Conservation (phyloP, 2,797 vertebrate genomes). For the Acipenser oxyrinchus region DNA sequence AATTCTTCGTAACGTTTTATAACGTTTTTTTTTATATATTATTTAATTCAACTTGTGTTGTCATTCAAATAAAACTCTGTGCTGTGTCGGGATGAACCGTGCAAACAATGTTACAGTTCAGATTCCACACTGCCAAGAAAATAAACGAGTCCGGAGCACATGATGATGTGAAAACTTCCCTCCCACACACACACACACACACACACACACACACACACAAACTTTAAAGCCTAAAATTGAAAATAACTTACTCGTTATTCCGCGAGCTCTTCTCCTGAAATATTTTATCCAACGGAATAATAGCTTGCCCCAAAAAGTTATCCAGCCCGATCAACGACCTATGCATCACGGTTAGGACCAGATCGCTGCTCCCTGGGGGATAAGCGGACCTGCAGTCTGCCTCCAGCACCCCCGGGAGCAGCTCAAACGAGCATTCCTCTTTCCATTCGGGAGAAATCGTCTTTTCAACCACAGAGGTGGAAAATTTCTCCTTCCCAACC, state of each 20-base stretch:
- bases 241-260: conserved; percentile 70
- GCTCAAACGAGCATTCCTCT: conserved; percentile 83
- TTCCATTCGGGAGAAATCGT: conserved; percentile 76
- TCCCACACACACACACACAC: neutral
- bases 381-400: conserved; percentile 41
- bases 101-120: no score
- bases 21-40: no score
- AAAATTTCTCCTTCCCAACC: conserved; percentile 86
- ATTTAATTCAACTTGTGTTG: no score
- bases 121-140: no score
- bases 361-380: conserved; percentile 51
- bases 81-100: no score
- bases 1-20: no score
- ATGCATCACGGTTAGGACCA: conserved; percentile 85
- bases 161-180: no score
- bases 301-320: conserved; percentile 81
- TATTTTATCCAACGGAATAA: conserved; percentile 65
- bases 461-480: conserved; percentile 81
- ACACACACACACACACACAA: neutral
- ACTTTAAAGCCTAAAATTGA: no score
- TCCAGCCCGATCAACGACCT: conserved; percentile 81
- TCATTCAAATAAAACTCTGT: no score
- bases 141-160: no score
- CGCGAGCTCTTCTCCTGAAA: conserved; percentile 60
- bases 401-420: conserved; percentile 69